phyloP scores from a whole-genome alignment of 1,140 invertebrate species.

The Ruditapes philippinarum region DNA sequence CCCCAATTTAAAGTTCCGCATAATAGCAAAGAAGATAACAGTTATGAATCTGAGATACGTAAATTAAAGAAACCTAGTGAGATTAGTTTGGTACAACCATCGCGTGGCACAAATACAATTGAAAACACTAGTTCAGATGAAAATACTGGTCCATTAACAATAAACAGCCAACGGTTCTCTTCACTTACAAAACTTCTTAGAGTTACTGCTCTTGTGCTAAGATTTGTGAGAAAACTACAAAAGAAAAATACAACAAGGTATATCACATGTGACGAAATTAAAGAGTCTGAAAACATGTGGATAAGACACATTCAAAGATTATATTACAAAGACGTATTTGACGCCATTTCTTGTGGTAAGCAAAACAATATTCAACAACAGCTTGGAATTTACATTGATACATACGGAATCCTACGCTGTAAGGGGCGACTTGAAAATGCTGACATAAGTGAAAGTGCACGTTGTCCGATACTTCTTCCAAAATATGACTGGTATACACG shows the following conservation, averaged over 20 bases:
- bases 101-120: not conserved
- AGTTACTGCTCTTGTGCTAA: not conserved
- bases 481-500: slow-evolving; percentile 24
- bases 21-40: no score
- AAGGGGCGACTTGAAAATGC: not conserved
- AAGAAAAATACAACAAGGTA: not conserved
- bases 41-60: not conserved
- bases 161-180: not conserved
- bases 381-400: slow-evolving; percentile 3
- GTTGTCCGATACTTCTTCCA: slow-evolving; percentile 13
- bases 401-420: not conserved
- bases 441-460: not conserved
- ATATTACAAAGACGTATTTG: slow-evolving; percentile 6
- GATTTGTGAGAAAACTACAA: not conserved
- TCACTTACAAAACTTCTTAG: not conserved
- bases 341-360: not conserved
- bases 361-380: not conserved
- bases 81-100: not conserved
- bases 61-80: not conserved
- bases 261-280: slow-evolving; percentile 1
- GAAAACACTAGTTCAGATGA: no score
- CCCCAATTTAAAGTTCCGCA: no score
- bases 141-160: not conserved
- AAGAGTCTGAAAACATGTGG: slow-evolving; percentile 23
- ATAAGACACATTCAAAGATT: slow-evolving; percentile 10